Evolutionary conservation across 2,113 vertebrate species (phyloP).

Genomic region (Orientallactaga bullata): DNA sequence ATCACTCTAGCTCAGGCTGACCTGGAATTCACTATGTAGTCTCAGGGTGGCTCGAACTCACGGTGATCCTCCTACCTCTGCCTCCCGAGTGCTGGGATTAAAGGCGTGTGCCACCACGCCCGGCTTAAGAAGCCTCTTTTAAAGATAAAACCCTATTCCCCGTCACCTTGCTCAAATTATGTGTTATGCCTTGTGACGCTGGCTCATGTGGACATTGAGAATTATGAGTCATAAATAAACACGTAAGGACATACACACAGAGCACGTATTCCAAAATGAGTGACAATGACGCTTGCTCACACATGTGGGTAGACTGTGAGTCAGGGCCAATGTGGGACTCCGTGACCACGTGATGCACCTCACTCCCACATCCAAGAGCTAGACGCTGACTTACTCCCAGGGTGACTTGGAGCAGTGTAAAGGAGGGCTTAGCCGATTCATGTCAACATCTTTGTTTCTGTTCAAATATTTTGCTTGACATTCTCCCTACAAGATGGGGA

Average conservation of each 20-base stretch:
- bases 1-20: too few relatives aligned
- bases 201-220: too few relatives aligned
- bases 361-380: background rate
- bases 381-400: background rate
- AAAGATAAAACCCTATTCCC: background rate
- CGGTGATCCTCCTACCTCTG: too few relatives aligned
- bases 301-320: background rate
- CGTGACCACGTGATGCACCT: rapidly evolving
- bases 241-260: background rate
- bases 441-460: conserved; percentile 35
- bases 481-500: conserved; percentile 6
- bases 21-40: too few relatives aligned
- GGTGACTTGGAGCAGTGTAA: background rate
- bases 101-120: too few relatives aligned
- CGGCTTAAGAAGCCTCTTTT: background rate
- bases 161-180: background rate
- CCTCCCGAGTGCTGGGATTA: too few relatives aligned
- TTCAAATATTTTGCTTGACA: conserved; percentile 43
- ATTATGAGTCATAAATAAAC: background rate
- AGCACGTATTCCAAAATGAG: background rate
- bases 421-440: background rate
- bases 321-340: rapidly evolving
- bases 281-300: rapidly evolving
- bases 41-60: too few relatives aligned
- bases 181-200: background rate